These are phyloP conservation scores for Drosophila murphyi DNA, from an alignment of 1,140 invertebrate species.

Conservation along the genomic window DNA sequence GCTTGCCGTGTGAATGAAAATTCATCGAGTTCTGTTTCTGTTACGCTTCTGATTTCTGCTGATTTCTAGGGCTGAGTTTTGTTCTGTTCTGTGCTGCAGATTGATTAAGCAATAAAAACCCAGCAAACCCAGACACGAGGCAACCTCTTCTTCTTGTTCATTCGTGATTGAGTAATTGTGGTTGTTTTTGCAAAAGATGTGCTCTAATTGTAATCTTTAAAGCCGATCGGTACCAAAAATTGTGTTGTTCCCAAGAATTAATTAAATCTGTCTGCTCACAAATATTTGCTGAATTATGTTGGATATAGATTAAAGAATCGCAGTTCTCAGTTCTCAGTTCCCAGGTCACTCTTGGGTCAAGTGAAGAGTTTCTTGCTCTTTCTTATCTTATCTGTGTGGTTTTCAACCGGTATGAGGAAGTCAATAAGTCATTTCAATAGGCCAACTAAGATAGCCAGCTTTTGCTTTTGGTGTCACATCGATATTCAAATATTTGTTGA, in stretches of 20 bases:
- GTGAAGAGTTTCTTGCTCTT: slow-evolving; percentile 67
- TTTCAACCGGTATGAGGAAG: slow-evolving; percentile 62
- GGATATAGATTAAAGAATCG: slow-evolving; percentile 31
- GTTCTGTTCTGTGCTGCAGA: slow-evolving; percentile 32
- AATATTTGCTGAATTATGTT: slow-evolving; percentile 31
- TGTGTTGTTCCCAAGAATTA: slow-evolving; percentile 53
- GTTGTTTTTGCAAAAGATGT: slow-evolving; percentile 32
- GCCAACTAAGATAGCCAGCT: slow-evolving; percentile 22
- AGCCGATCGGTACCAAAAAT: slow-evolving; percentile 67
- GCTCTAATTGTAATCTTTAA: slow-evolving; percentile 69
- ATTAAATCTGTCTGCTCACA: slow-evolving; percentile 20
- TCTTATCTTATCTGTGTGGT: slow-evolving; percentile 51
- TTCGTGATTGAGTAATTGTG: slow-evolving; percentile 65
- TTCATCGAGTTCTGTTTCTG: slow-evolving; percentile 14
- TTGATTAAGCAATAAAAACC: slow-evolving; percentile 51
- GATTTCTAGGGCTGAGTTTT: slow-evolving; percentile 2
- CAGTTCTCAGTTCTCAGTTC: slow-evolving; percentile 14
- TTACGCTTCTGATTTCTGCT: slow-evolving; percentile 24
- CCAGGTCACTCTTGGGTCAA: slow-evolving; percentile 16
- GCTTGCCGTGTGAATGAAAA: slow-evolving; percentile 59
- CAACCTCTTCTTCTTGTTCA: slow-evolving; percentile 2
- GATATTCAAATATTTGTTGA: slow-evolving; percentile 72
- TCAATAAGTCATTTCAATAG: slow-evolving; percentile 44
- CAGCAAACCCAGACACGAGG: slow-evolving; percentile 14
- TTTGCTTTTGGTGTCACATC: slow-evolving; percentile 61